A percentile compares a stretch with the other conserved stretches of the same genome.
phyloP scores from a whole-genome alignment of 2,113 vertebrate genomes.

The Nesogale talazaci region DNA sequence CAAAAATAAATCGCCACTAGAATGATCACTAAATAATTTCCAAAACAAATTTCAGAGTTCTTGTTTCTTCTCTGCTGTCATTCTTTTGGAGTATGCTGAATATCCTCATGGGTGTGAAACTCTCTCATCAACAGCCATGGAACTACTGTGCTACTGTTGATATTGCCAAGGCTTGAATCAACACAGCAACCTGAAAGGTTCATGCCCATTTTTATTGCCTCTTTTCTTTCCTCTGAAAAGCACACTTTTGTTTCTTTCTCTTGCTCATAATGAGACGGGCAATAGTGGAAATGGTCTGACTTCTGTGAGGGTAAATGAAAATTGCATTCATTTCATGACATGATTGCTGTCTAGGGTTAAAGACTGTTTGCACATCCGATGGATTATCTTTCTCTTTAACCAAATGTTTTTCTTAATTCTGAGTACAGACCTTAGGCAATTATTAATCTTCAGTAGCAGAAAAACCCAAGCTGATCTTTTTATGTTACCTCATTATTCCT shows the following conservation, averaged over 20 bases:
- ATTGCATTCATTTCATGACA: constrained; percentile 12
- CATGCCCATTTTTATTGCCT: neutral
- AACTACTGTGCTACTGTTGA: neutral
- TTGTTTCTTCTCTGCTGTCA: neutral
- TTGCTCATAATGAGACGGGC: neutral
- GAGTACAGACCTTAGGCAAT: constrained; percentile 69
- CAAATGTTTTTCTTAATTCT: constrained; percentile 66
- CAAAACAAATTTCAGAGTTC: neutral
- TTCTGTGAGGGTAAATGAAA: constrained; percentile 12
- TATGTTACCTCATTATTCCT: constrained; percentile 79
- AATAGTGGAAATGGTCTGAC: neutral
- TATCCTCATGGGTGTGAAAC: neutral
- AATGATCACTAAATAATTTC: neutral
- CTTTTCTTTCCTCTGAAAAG: neutral
- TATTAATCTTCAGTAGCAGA: constrained; percentile 70
- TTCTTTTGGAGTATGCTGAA: neutral
- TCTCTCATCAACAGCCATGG: neutral
- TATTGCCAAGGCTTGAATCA: neutral
- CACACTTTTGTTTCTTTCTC: neutral
- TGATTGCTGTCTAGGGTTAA: constrained; percentile 26
- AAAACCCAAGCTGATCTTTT: constrained; percentile 60
- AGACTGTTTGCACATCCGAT: constrained; percentile 42
- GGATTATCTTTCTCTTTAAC: constrained; percentile 73
- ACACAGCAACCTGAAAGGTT: neutral
- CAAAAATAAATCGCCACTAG: neutral